Evolutionary conservation across 2,888 invertebrate genomes (phyloP), one percentile per base, ranked within the genome.

Genomic region (Cremastobaeus sp.): DNA sequence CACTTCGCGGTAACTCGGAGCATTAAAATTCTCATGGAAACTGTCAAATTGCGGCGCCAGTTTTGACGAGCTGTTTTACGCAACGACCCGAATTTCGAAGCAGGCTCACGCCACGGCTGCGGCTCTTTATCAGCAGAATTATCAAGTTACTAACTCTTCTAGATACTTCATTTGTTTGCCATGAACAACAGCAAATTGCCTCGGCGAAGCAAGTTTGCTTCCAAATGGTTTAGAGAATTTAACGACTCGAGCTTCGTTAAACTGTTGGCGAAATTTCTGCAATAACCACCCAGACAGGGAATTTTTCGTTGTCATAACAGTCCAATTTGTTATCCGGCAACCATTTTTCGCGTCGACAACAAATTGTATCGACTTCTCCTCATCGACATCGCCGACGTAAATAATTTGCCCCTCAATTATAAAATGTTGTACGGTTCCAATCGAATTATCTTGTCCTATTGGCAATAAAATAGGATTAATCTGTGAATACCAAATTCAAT

Each of bases 401-500:
- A 48, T 48, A 17, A 48, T 15, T 48, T 48, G 3, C 9, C 15
- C 14, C 37, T 45, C 12, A 60, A 37, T 30, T n/a, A 45, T 32
- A n/a, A 32, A n/a, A 43, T 9, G 4, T 0, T 30, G 15, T 20
- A 37, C 5, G 32, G 11, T n/a, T 6, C 11, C 11, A 50, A 50
- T 52, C 50, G 25, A 50, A 62, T 62, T 50, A 62, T 52, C 41
- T 55, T 47, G 55, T 65, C 43, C 55, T 55, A 47, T 39, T 54
- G 20, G 54, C 47, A 55, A 65, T 45, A 52, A 65, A 55, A 20
- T 1, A 47, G 41, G 35, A 60, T 70, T 62, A 52, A 70, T 55
- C 55, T 17, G 37, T 41, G 62, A 62, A 59, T 47, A 28, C 54
- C n/a, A 55, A 62, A 62, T 70, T 70, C 62, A 54, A 70, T 62